Base-by-base conservation (phyloP, 2,797 vertebrate species). In the Anguilla megastoma region DNA sequence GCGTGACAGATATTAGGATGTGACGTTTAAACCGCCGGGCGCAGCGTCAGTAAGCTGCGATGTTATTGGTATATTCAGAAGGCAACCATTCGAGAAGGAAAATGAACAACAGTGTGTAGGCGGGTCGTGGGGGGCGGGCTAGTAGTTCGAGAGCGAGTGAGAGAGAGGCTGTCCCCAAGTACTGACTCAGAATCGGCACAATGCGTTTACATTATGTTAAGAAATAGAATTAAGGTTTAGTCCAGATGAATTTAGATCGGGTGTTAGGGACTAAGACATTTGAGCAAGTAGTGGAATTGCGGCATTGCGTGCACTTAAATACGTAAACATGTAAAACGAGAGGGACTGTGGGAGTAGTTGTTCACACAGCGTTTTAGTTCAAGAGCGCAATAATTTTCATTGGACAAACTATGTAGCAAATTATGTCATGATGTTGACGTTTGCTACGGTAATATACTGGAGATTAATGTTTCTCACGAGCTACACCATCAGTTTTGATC, bases 41-140 rank as follows among this genome's bases (percentile, higher is more conserved):
- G 86, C 50, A 21, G 8, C 16, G 16, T 27, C 52, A 63, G 84
- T 88, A 74, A 89, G 50, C 50, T 54, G 8, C 45, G 48, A n/a
- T 24, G 2, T 3, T 54, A 83, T 84, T 86, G 84, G 12, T 63
- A 30, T 54, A 14, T 54, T 66, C 41, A 41, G 74, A 87, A 87
- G 76, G 48, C 85, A 60, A 89, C 27, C 66, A 58, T 63, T 89
- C 63, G 63, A 80, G 84, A 69, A 71, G 33, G 89, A 83, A 88
- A 89, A 54, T 24, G 41, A 85, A 86, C 45, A 60, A 83, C 58
- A 41, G 69, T n/a, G 69, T 54, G 86, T 71, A 41, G 86, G 84
- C 84, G 87, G 82, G 71, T 41, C 45, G 30, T 50, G 50, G 16
- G 63, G 85, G 58, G 58, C 33, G 33, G 87, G 45, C 45, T 82